Base-by-base conservation (phyloP, 2,888 invertebrate genomes). In the Taenaris catops region DNA sequence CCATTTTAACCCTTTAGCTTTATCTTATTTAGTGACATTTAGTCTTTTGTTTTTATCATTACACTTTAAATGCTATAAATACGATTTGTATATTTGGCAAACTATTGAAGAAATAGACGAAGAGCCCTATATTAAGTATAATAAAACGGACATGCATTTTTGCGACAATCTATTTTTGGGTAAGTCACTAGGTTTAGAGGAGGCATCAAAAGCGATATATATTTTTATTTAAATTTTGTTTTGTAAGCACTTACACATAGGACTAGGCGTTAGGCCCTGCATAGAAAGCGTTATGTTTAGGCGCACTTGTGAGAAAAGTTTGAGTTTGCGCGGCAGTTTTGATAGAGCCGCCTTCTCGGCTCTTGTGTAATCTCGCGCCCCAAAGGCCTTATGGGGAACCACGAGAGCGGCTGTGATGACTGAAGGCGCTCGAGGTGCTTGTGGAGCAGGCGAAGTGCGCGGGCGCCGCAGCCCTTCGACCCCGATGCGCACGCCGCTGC, bases 351-450 rank as follows among this genome's bases (percentile, higher is more conserved):
- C 89, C 42, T 91, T 91, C 43, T 92, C 91, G 36, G 93, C 92
- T 61, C 91, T 91, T 37, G 89, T 90, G 70, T 93, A 93, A 62
- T 92, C 93, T 38, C 93, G 88, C 40, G 89, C 89, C 47, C 92
- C 92, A 67, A 94, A 94, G 48, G 91, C 90, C 62, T 93, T 93
- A 63, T 93, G 91, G 4, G 94, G 94, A 53, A 94, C 91, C 48
- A 94, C 91, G 65, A 94, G 89, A 24, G 94, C 94, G 50, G 94
- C 91, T 66, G 81, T 80, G 61, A 86, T 80, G 60, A 91, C 84
- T 25, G 90, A 80, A 36, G 84, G 86, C 18, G 69, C 67, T 28
- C 83, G 79, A 3, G 84, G 84, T 20, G 75, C 71, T 8, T 79
- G 74, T 32, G 84, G 81, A 32, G 79, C 79, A 41, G 84, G 78